Conservation (phyloP, 2,888 invertebrate genomes). For the Caprella mutica region DNA sequence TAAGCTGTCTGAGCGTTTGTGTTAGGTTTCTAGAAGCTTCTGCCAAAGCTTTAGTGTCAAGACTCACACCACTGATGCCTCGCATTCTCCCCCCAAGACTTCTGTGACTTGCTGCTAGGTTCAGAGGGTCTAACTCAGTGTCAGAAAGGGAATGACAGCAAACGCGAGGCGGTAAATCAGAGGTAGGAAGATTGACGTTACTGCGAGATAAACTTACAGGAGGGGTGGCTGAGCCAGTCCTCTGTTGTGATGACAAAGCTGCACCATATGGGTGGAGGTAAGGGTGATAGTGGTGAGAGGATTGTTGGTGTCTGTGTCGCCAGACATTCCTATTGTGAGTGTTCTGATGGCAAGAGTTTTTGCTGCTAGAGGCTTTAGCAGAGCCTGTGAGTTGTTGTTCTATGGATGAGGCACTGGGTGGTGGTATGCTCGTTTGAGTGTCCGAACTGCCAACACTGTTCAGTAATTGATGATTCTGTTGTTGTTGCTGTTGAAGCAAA, state of each 20-base stretch:
- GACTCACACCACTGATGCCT: conserved; percentile 17
- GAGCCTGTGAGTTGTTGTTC: too few relatives aligned
- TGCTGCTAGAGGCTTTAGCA: too few relatives aligned
- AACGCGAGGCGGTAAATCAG: conserved; percentile 37
- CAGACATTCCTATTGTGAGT: too few relatives aligned
- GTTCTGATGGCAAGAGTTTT: too few relatives aligned
- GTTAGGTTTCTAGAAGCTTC: conserved; percentile 85
- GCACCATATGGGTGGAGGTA: background rate
- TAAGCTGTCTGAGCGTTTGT: conserved; percentile 76
- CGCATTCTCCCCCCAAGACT: conserved; percentile 1
- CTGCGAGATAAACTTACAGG: background rate
- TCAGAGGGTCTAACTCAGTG: conserved; percentile 23
- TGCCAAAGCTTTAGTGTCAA: conserved; percentile 63
- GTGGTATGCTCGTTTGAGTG: too few relatives aligned
- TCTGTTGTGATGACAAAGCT: background rate
- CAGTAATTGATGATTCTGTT: too few relatives aligned
- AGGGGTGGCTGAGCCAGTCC: background rate
- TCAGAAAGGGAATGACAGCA: conserved; percentile 35
- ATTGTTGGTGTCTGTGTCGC: background rate
- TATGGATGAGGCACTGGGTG: too few relatives aligned
- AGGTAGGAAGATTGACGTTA: background rate
- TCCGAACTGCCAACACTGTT: too few relatives aligned
- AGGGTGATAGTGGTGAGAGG: conserved; percentile 3
- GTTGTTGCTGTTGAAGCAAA: too few relatives aligned
- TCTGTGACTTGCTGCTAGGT: conserved; percentile 11